Evolutionary conservation across 2,888 invertebrate species (phyloP), one percentile per base, ranked within the genome.

Genomic region (Cybosia mesomella): DNA sequence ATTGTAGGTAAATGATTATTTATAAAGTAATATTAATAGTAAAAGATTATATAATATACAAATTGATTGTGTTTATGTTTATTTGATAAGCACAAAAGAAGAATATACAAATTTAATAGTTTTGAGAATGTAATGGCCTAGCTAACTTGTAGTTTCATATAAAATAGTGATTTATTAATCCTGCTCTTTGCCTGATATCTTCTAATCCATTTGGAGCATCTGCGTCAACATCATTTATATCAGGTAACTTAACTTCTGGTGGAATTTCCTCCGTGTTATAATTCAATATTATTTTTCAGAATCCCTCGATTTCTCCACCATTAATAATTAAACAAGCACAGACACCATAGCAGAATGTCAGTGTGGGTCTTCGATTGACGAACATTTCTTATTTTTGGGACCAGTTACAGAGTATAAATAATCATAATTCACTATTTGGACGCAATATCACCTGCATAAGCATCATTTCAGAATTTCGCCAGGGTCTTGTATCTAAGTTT

Each of bases 81-180:
- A 32, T 32, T n/a, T n/a, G n/a, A n/a, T n/a, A n/a, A n/a, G n/a
- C n/a, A n/a, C n/a, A n/a, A 32, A 5, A 32, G 8, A 32, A 5
- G 8, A 3, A 32, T 8, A 32, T 32, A 32, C 32, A 32, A 32
- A 32, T 32, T 32, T 32, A 3, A 32, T 32, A 32, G 3, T 32
- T 32, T 32, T 32, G 3, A n/a, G 43, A 43, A 9, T 43, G 43
- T 32, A 32, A 32, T 32, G 43, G 15, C 53, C 53, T 54, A 54
- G n/a, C 53, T 54, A 54, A 54, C 34, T 54, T 34, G n/a, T n/a
- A n/a, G 13, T 54, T 54, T 54, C n/a, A 21, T 54, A 54, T n/a
- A 57, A 57, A 57, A 24, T 57, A 57, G 10, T 58, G 58, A 58
- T 58, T 58, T 58, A 58, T 58, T 58, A 58, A 58, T 58, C 32